Evolutionary conservation across 2,113 vertebrate species (phyloP), one percentile per base, ranked within the genome.

Genomic region (Ammospiza caudacuta): DNA sequence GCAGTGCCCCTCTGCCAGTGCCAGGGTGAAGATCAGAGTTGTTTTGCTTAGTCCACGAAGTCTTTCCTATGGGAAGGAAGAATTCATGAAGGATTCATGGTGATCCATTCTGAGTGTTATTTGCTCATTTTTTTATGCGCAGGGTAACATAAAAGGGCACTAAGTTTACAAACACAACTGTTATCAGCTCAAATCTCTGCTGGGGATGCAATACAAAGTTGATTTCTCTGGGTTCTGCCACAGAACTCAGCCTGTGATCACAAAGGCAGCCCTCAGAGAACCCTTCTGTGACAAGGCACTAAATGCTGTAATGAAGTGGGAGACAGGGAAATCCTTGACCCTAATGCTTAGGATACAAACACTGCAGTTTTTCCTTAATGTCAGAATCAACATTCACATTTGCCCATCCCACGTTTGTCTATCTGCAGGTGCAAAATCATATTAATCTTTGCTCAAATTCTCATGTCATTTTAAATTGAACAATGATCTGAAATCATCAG

Each of bases 181-280:
- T 7, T 82, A 44, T 10, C 47, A 47, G 61, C 41, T 90, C 1
- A 11, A 4, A 24, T 25, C 31, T 79, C 86, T 86, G 63, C 39
- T 55, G 51, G 51, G 68, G 43, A 21, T 52, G 41, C 62, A 63
- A 17, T 5, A 47, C 14, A 37, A 11, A 0, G 8, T 16, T 31
- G 46, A 19, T 81, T 74, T 16, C 61, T 46, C 52, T 27, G 28
- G 33, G 27, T 67, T 78, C 66, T 82, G 52, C 57, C 47, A 55
- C 0, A 0, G 28, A 59, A 11, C 61, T 39, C 7, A 0, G 33
- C 20, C 51, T 46, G 37, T 52, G 74, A 31, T 73, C 46, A 15
- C 18, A 46, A 25, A 70, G 57, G 44, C 49, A 59, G 72, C 0
- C 1, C 58, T 43, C 37, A 47, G 46, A 78, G 64, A 15, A 12